Conservation (phyloP, 2,113 vertebrate species). For the Galeopterus variegatus region DNA sequence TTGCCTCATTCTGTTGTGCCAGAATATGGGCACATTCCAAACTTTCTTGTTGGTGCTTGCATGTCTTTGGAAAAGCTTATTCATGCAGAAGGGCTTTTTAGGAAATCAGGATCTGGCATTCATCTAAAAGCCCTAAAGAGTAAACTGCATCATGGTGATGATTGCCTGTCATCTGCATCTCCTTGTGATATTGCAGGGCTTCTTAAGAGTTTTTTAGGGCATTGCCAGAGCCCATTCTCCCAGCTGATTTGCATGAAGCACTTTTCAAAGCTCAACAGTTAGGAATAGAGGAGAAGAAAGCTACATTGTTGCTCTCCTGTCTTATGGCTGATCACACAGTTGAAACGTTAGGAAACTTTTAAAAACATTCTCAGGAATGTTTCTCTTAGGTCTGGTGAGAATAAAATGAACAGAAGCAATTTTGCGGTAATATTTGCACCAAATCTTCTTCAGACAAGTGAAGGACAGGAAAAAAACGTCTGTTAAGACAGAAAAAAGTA, state of each 20-base stretch:
- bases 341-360: slow-evolving; percentile 92
- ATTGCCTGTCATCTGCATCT: slow-evolving; percentile 92
- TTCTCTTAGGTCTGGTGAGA: slow-evolving; percentile 93
- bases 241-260: slow-evolving; percentile 93
- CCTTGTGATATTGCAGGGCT: slow-evolving; percentile 95
- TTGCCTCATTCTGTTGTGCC: slow-evolving; percentile 92
- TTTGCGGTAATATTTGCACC: slow-evolving; percentile 97
- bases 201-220: slow-evolving; percentile 97
- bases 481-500: slow-evolving; percentile 93
- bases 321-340: slow-evolving; percentile 91
- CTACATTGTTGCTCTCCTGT: slow-evolving; percentile 94
- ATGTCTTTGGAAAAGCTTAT: slow-evolving; percentile 92
- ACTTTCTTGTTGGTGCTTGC: slow-evolving; percentile 95
- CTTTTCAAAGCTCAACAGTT: slow-evolving; percentile 96
- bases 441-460: slow-evolving; percentile 94
- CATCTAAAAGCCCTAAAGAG: slow-evolving; percentile 95
- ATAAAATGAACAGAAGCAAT: slow-evolving; percentile 98
- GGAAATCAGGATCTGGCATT: slow-evolving; percentile 96
- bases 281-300: slow-evolving; percentile 89
- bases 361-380: slow-evolving; percentile 94
- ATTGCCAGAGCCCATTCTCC: slow-evolving; percentile 94
- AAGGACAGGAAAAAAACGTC: slow-evolving; percentile 95
- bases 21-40: slow-evolving; percentile 94
- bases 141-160: slow-evolving; percentile 94
- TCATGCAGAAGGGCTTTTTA: slow-evolving; percentile 97